Base-by-base conservation (phyloP, 2,888 invertebrate species). In the Druceiella hillmani region DNA sequence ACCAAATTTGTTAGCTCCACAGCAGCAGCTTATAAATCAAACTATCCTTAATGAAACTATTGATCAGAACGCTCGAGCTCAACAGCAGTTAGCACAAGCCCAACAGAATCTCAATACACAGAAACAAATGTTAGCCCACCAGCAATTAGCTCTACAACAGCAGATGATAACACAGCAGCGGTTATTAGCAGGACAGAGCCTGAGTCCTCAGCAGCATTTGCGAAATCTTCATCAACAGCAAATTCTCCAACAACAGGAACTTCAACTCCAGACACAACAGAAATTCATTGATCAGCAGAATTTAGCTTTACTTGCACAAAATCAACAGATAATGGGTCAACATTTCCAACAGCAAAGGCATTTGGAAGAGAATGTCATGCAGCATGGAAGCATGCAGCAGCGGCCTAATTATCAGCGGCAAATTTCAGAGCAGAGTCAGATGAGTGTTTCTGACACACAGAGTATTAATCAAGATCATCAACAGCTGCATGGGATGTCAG, bases 211-310 rank as follows among this genome's bases (percentile, higher is more conserved):
- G 15, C 70, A 64, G 29, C 68, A 62, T 36, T 60, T 66, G 10
- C 55, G 67, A 17, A 65, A 65, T 36, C 53, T 69, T 12, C 67
- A 67, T 47, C 66, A 69, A 28, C 75, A 76, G 40, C 73, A 74
- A 48, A 72, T 68, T 48, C 57, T 72, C 35, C 64, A 68, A 1
- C 75, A 74, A 37, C 73, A 74, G 48, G 73, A 72, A 47, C 52
- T 65, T 25, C 66, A 72, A 36, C 57, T 73, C 10, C 75, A 75
- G 38, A 66, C 67, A 10, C 74, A 75, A 43, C 75, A 75, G 45
- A 76, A 76, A 48, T 63, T 72, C 20, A 68, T 76, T 33, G 76
- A 75, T 48, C 77, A 76, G 48, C 72, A 74, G 51, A 71, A 69
- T 34, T 56, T 75, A 22, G 66, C 74, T 1, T 61, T 74, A 27